Evolutionary conservation across 2,888 invertebrate genomes (phyloP).

Genomic region (Cryptus armator): DNA sequence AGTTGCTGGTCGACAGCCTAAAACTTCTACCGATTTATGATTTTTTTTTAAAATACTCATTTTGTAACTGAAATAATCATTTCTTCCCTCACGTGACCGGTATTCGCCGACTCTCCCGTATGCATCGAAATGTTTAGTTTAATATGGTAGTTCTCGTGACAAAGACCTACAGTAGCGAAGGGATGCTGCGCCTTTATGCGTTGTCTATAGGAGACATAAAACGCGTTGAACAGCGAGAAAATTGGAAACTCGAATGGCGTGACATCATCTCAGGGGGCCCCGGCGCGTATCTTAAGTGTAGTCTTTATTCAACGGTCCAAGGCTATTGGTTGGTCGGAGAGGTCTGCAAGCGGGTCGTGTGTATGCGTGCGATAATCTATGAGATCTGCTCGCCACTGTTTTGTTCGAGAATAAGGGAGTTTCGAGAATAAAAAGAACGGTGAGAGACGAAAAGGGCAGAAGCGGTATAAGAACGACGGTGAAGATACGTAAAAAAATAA

Average conservation of each 20-base stretch:
- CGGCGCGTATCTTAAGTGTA: background rate
- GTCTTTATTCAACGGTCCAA: conserved; percentile 7
- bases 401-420: conserved; percentile 22
- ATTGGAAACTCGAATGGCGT: conserved; percentile 20
- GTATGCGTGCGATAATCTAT: background rate
- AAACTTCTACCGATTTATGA: no score
- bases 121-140: no score
- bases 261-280: background rate
- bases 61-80: no score
- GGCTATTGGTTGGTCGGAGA: background rate
- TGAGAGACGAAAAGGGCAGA: conserved; percentile 16
- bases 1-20: no score
- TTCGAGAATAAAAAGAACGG: background rate
- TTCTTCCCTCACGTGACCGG: no score
- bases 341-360: background rate
- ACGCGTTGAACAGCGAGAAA: background rate
- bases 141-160: no score
- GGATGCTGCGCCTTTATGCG: no score
- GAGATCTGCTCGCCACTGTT: background rate
- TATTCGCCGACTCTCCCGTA: no score
- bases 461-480: conserved; percentile 9
- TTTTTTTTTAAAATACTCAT: no score
- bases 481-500: background rate
- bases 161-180: no score
- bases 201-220: no score